phyloP scores from a whole-genome alignment of 2,113 vertebrate genomes.

The Baryphthengus martii region DNA sequence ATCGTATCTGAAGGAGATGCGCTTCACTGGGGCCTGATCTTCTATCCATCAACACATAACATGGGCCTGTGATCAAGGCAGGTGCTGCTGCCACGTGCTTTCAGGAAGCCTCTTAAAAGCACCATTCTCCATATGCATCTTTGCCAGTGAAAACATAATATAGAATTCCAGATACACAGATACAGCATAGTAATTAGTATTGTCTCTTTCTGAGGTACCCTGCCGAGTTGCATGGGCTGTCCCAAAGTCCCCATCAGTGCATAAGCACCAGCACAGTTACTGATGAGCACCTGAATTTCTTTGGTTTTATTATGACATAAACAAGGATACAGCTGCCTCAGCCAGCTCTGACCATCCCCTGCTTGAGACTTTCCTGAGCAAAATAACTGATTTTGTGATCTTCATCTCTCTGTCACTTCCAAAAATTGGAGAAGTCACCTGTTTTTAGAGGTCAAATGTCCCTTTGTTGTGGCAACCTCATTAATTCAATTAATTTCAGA shows the following conservation, averaged over 20 bases:
- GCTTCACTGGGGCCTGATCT: neutral
- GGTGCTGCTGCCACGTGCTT: neutral
- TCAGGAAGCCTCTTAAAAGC: neutral
- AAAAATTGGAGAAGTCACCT: neutral
- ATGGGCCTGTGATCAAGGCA: neutral
- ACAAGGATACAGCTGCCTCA: neutral
- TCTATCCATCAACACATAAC: neutral
- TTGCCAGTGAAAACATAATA: neutral
- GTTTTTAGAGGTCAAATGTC: neutral
- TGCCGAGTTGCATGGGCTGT: neutral
- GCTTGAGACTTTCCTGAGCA: neutral
- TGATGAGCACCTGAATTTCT: neutral
- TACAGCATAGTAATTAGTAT: neutral
- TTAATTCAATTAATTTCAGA: neutral
- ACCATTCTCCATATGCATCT: neutral
- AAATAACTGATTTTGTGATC: neutral
- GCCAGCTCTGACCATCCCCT: fast-evolving
- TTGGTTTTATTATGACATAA: neutral
- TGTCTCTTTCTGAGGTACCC: neutral
- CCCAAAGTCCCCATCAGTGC: neutral
- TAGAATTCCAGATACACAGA: neutral
- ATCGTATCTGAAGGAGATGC: neutral
- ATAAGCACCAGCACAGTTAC: neutral
- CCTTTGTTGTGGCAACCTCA: neutral
- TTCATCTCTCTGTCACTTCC: neutral